Evolutionary conservation across 2,113 vertebrate genomes (phyloP), one percentile per base, ranked within the genome.

Genomic region (Chloropsis hardwickii): DNA sequence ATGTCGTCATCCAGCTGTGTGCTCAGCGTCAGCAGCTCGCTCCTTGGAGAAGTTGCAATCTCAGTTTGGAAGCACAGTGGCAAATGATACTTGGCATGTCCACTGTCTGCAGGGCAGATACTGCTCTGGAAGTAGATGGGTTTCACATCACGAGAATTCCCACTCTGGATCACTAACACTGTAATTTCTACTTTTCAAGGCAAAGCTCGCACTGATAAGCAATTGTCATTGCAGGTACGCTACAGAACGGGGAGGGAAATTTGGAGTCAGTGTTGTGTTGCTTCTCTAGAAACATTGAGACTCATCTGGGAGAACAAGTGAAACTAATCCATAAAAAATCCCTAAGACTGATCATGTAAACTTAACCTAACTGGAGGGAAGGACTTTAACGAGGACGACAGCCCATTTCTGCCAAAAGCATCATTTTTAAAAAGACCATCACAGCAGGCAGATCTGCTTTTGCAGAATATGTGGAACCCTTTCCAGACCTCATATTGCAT

Each of bases 151-250:
- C 9, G n/a, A 35, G 31, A 51, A 37, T 14, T 65, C 84, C 47
- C 86, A 48, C 60, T 39, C 76, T 61, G 23, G 6, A 67, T 45
- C n/a, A 22, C 44, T 44, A 86, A 22, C n/a, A 28, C 20, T 47
- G 8, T 21, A 47, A 77, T 71, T 95, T 81, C 57, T 56, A 56
- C 45, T 89, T 90, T 78, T 73, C 54, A 62, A 88, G 28, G 29
- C 83, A 85, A 86, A 87, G 33, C 13, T 73, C 65, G 24, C 33
- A 44, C 16, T 50, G 53, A n/a, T 74, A 50, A 48, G 19, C 28
- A 29, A 42, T 57, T 35, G 50, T 21, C 25, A 10, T 39, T 83
- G 27, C 33, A 84, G 18, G 40, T 61, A 66, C 11, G 6, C 53
- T 44, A 31, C 25, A 70, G 19, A 22, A n/a, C 10, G 17, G 12